Conservation (phyloP, 2,888 invertebrate genomes). For the Yponomeuta cagnagella region DNA sequence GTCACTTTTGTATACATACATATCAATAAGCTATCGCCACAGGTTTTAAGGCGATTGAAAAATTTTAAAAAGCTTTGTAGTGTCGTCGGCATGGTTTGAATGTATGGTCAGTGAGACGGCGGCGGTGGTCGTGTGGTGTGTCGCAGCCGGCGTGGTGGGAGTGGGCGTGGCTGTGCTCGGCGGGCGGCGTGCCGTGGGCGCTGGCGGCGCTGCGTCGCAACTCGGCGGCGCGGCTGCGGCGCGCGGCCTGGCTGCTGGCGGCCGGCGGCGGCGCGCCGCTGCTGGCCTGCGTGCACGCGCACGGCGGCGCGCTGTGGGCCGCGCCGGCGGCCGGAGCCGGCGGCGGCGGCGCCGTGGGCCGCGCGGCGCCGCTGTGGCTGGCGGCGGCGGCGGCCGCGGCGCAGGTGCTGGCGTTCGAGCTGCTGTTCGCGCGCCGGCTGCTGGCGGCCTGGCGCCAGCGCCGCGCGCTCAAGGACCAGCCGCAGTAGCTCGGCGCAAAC, state of each 20-base stretch:
- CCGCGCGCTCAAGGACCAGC: conserved; percentile 69
- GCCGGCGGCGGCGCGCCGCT: conserved; percentile 68
- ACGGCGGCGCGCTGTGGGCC: conserved; percentile 83
- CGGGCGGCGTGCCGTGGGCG: conserved; percentile 89
- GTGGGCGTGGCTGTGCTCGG: conserved; percentile 92
- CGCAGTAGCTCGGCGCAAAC: neutral
- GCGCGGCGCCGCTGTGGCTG: conserved; percentile 65
- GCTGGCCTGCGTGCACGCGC: conserved; percentile 86
- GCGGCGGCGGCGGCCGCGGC: conserved; percentile 84
- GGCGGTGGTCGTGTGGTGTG: conserved; percentile 15
- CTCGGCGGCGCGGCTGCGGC: conserved; percentile 83
- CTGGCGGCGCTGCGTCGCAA: conserved; percentile 91
- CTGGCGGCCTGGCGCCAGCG: conserved; percentile 89
- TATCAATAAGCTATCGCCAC: too few species aligned
- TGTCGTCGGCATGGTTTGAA: neutral
- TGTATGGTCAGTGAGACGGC: neutral
- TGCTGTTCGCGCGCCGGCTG: conserved; percentile 89
- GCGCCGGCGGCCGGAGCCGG: conserved; percentile 82
- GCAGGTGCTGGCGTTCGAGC: conserved; percentile 91
- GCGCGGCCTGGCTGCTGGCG: conserved; percentile 76
- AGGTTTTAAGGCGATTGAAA: too few species aligned
- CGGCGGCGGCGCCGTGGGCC: conserved; percentile 88
- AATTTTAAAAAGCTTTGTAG: too few species aligned
- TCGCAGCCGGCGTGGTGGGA: conserved; percentile 93
- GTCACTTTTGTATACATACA: too few species aligned